Base-by-base conservation (phyloP, 2,113 vertebrate species). In the Ornithorhynchus anatinus region DNA sequence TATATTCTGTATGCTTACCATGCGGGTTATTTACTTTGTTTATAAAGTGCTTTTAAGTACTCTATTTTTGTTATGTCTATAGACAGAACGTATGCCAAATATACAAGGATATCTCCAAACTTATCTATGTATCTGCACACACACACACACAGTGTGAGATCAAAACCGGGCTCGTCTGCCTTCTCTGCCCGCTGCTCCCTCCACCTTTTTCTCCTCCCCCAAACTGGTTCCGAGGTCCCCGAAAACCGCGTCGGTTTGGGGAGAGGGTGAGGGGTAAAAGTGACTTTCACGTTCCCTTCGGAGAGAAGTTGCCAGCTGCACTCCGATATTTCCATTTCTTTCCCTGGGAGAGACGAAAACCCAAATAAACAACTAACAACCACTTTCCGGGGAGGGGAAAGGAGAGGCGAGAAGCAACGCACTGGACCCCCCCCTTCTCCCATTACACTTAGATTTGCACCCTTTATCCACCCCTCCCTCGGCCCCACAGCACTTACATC, bases 41-140 rank as follows among this genome's bases (percentile, higher is more conserved):
- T 85, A 72, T 62, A 75, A 60, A 81, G 58, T 57, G 67, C 62
- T 64, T 58, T 72, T 39, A 32, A 52, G 39, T 39, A 69, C n/a
- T n/a, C n/a, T n/a, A n/a, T n/a, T 72, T 77, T 77, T 65, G 64
- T 70, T 57, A 59, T 25, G 14, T 56, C 25, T 77, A 3, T 73
- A 75, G 74, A 75, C 64, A 3, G 14, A 73, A 50, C 8, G 19
- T 17, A 50, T 50, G 7, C 17, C 13, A 48, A 27, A 48, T 27
- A 27, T 8, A 8, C 22, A 19, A 10, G 35, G 17, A 20, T 7
- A 19, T 32, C 17, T 64, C 16, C 39, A 44, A 31, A n/a, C n/a
- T n/a, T n/a, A n/a, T n/a, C n/a, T n/a, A n/a, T n/a, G n/a, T n/a
- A n/a, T n/a, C n/a, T n/a, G n/a, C n/a, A 19, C 29, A n/a, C 9